Evolutionary conservation across 2,888 invertebrate species (phyloP).

Genomic region (Ophonus ardosiacus): DNA sequence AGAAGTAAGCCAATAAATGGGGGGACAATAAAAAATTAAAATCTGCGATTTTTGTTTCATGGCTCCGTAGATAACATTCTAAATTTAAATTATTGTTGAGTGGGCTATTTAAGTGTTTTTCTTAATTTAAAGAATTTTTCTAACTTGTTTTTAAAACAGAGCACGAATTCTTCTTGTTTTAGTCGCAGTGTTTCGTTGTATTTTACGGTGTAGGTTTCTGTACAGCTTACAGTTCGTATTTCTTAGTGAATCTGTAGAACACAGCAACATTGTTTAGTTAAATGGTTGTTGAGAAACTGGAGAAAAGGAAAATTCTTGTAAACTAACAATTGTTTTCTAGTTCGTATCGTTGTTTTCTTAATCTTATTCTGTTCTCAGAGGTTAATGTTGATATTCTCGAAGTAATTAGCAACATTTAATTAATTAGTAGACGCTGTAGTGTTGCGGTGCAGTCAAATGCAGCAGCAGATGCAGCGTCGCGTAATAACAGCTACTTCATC

Average conservation of each 20-base stretch:
- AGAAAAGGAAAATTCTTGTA: not conserved
- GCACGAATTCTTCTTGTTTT: too few species aligned
- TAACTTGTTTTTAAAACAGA: too few species aligned
- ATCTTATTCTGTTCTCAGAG: not conserved
- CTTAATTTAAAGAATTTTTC: too few species aligned
- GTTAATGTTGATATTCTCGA: not conserved
- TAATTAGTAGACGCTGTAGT: not conserved
- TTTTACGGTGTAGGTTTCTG: too few species aligned
- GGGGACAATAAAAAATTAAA: too few species aligned
- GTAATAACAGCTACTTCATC: constrained; percentile 10
- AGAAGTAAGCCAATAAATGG: too few species aligned
- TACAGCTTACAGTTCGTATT: not conserved
- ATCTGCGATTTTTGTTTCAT: too few species aligned
- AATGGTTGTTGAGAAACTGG: not conserved
- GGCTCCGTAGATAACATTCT: too few species aligned
- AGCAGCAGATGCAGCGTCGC: constrained; percentile 7
- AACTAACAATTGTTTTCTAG: not conserved
- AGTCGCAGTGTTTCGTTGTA: too few species aligned
- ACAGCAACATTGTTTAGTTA: not conserved
- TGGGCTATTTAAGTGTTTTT: too few species aligned
- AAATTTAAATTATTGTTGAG: too few species aligned
- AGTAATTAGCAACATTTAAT: not conserved
- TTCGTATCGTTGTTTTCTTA: not conserved
- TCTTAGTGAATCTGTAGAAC: not conserved
- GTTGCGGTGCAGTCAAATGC: constrained; percentile 32